Evolutionary conservation across 2,113 vertebrate genomes (phyloP).

Genomic region (Phaethornis superciliosus): DNA sequence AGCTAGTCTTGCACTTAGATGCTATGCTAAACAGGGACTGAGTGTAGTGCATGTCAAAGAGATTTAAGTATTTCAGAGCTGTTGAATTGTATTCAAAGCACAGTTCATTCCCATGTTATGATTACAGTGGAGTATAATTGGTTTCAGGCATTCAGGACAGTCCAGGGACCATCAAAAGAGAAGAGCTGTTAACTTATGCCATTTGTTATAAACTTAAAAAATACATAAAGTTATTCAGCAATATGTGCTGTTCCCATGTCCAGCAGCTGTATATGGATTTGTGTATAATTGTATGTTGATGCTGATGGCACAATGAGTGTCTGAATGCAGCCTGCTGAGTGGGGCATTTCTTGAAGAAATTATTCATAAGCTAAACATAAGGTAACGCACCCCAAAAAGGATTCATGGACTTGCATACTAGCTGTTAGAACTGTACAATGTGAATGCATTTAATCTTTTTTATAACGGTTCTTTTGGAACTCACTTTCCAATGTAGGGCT

Average conservation of each 20-base stretch:
- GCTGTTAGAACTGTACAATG: not conserved
- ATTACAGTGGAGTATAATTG: not conserved
- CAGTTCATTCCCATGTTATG: too few relatives aligned
- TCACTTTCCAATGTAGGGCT: not conserved
- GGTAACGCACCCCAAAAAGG: not conserved
- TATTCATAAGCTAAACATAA: not conserved
- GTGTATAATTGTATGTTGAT: not conserved
- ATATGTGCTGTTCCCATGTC: not conserved
- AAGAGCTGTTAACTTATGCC: not conserved
- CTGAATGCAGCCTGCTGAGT: not conserved
- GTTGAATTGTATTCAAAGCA: not conserved
- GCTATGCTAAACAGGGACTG: not conserved
- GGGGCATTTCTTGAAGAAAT: not conserved
- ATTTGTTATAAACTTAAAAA: not conserved
- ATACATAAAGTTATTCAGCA: not conserved
- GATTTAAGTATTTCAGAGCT: not conserved
- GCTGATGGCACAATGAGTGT: not conserved
- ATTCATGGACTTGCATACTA: accelerated
- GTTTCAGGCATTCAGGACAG: not conserved
- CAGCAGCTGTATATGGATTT: not conserved
- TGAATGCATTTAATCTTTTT: not conserved
- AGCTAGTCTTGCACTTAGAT: not conserved
- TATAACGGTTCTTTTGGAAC: not conserved
- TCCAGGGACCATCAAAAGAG: not conserved
- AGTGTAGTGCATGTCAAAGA: not conserved